Conservation (phyloP, 2,797 vertebrate species). For the Lepilemur ruficaudatus region DNA sequence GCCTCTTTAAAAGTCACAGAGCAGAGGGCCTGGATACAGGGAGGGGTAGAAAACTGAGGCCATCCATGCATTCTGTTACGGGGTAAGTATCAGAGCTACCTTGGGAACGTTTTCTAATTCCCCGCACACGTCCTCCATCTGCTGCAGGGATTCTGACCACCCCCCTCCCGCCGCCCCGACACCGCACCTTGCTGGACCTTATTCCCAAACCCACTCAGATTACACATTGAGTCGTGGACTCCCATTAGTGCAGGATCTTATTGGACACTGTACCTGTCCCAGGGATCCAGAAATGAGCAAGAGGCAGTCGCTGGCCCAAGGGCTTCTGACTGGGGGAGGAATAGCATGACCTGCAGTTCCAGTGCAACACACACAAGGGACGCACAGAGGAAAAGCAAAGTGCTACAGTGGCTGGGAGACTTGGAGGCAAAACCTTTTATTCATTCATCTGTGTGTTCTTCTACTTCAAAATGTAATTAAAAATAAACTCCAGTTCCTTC, state of each 20-base stretch:
- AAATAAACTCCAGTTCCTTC: background rate
- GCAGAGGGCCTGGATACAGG: background rate
- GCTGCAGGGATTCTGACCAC: background rate
- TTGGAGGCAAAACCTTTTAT: background rate
- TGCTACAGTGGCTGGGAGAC: background rate
- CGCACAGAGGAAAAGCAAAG: background rate
- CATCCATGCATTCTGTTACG: background rate
- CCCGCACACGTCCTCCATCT: background rate
- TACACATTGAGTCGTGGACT: background rate
- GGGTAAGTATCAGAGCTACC: background rate
- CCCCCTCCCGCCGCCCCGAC: too few relatives aligned
- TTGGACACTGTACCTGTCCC: too few relatives aligned
- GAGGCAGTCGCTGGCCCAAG: background rate
- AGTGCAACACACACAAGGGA: background rate
- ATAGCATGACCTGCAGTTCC: background rate
- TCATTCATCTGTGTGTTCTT: background rate
- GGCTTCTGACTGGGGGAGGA: background rate
- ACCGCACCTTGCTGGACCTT: too few relatives aligned
- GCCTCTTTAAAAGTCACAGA: background rate
- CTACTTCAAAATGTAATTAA: background rate
- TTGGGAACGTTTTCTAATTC: background rate
- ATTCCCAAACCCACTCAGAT: background rate
- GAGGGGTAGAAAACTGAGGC: background rate
- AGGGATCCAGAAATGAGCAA: background rate
- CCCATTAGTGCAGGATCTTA: background rate